Evolutionary conservation across 2,113 vertebrate genomes (phyloP).

Genomic region (Recurvirostra avosetta): DNA sequence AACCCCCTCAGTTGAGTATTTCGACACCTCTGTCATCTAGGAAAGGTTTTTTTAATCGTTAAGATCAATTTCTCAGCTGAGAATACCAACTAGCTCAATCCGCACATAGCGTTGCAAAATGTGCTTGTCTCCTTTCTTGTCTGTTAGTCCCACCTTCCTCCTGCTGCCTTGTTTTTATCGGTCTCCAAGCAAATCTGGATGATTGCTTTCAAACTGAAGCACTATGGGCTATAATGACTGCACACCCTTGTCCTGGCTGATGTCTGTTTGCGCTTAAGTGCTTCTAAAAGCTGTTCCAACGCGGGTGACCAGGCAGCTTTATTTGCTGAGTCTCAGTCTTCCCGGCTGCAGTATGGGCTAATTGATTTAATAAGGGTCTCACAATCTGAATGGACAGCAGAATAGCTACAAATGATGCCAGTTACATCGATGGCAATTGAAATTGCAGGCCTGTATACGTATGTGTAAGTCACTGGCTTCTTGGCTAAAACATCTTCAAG

Average conservation of each 20-base stretch:
- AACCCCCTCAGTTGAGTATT: neutral
- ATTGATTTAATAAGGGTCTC: neutral
- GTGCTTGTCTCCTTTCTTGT: neutral
- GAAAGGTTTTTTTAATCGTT: constrained; percentile 6
- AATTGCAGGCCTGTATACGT: rapidly evolving
- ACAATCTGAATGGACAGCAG: neutral
- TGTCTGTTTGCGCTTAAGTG: neutral
- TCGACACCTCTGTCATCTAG: neutral
- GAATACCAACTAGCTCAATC: neutral
- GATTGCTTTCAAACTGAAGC: neutral
- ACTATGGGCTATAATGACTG: neutral
- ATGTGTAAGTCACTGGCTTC: neutral
- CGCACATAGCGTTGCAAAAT: rapidly evolving
- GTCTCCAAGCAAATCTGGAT: neutral
- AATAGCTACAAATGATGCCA: neutral
- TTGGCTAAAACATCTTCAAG: neutral
- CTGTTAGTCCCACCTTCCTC: neutral
- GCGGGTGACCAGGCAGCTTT: neutral
- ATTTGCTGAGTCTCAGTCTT: neutral
- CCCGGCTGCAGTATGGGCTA: neutral
- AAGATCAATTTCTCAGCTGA: neutral
- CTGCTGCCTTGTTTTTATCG: neutral
- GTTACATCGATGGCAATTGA: neutral
- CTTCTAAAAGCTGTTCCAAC: neutral
- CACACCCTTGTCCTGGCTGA: neutral